Evolutionary conservation across 2,797 vertebrate genomes (phyloP).

Genomic region (Bucorvus abyssinicus): DNA sequence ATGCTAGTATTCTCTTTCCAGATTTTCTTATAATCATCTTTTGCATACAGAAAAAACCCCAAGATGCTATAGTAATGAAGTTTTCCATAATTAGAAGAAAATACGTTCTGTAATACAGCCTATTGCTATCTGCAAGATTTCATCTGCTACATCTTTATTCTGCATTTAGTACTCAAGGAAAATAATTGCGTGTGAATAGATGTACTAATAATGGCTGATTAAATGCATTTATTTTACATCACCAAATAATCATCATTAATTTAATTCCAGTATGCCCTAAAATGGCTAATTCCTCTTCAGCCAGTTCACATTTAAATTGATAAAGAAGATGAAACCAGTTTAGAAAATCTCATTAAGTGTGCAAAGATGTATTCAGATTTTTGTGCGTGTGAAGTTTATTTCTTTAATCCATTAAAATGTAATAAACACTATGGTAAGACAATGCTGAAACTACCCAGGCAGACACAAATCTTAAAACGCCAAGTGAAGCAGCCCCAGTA

Average conservation of each 20-base stretch:
- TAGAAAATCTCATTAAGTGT: slow-evolving; percentile 37
- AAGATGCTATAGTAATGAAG: not conserved
- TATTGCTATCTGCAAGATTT: not conserved
- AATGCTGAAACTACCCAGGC: not conserved
- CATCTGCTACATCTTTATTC: not conserved
- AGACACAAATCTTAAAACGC: not conserved
- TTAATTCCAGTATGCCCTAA: slow-evolving; percentile 11
- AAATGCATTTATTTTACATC: slow-evolving; percentile 53
- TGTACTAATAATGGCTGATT: slow-evolving; percentile 42
- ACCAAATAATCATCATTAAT: slow-evolving; percentile 41
- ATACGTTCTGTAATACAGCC: not conserved
- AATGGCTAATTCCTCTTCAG: slow-evolving; percentile 44
- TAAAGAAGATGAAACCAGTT: not conserved
- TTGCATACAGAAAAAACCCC: not conserved
- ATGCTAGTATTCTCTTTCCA: not conserved
- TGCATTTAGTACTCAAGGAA: not conserved
- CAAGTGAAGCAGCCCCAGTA: not conserved
- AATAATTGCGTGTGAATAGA: slow-evolving; percentile 11
- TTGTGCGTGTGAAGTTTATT: not conserved
- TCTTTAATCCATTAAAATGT: slow-evolving; percentile 18
- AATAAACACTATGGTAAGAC: not conserved
- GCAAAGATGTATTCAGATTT: not conserved
- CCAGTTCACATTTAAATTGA: not conserved
- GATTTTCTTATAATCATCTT: not conserved
- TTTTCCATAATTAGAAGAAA: not conserved